Conservation (phyloP, 2,113 vertebrate species). For the Synodontis membranacea region DNA sequence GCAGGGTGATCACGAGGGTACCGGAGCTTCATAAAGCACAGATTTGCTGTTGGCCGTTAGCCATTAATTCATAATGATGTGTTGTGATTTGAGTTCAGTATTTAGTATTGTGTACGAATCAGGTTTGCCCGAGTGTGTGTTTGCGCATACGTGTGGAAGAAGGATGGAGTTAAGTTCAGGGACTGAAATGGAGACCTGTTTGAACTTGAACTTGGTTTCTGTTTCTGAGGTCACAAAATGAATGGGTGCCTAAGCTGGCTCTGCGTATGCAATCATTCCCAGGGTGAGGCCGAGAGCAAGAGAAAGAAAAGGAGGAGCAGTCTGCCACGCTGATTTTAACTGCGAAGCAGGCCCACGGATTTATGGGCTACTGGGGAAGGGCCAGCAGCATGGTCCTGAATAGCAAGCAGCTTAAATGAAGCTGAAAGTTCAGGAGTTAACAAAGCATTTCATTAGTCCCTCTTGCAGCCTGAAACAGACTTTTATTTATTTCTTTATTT, state of each 20-base stretch:
- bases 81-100: not conserved
- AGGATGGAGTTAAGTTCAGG: not conserved
- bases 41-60: not conserved
- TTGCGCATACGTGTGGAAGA: not conserved
- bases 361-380: conserved; percentile 10
- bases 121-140: not conserved
- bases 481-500: not conserved
- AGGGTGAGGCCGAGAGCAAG: conserved; percentile 21
- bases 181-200: conserved; percentile 16
- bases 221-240: conserved; percentile 30
- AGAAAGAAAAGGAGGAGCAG: not conserved
- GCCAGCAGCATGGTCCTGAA: not conserved
- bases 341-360: not conserved
- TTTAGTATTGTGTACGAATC: not conserved
- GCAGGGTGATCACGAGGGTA: not conserved
- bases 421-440: not conserved
- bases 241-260: not conserved
- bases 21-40: not conserved
- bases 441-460: not conserved
- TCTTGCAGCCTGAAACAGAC: not conserved
- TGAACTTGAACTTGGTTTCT: conserved; percentile 18
- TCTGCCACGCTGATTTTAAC: not conserved
- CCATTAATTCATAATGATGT: not conserved
- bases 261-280: not conserved
- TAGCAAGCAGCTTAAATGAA: conserved; percentile 4